phyloP scores from a whole-genome alignment of 1,140 invertebrate species.

The Drosophila pallidifrons region DNA sequence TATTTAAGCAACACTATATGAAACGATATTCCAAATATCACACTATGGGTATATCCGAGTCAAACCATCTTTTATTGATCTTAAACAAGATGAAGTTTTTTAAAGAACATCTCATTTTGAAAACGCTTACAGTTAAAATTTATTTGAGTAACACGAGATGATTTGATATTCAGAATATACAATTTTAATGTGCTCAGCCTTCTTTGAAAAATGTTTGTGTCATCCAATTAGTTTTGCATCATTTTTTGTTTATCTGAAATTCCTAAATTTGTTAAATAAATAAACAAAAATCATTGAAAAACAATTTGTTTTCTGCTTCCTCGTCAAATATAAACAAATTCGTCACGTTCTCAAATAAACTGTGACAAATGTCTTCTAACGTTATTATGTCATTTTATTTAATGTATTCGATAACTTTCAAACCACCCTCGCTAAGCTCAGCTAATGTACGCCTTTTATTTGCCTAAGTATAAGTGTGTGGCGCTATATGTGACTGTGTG shows the following conservation, averaged over 20 bases:
- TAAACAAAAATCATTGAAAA: not conserved
- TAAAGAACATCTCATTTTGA: too few species aligned
- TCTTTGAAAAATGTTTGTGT: too few species aligned
- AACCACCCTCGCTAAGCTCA: conserved; percentile 14
- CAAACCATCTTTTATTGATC: too few species aligned
- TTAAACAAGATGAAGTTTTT: too few species aligned
- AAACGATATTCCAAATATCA: too few species aligned
- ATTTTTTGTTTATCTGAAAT: not conserved
- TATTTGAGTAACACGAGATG: too few species aligned
- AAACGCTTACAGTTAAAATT: too few species aligned
- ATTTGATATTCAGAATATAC: not conserved
- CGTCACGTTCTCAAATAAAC: not conserved
- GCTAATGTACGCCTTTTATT: not conserved
- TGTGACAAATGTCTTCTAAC: not conserved
- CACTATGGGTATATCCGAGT: too few species aligned
- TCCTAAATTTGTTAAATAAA: not conserved
- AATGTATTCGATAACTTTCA: not conserved
- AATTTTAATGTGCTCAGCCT: too few species aligned
- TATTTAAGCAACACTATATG: too few species aligned
- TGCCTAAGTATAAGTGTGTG: conserved; percentile 13
- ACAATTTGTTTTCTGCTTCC: not conserved
- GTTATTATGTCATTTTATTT: not conserved
- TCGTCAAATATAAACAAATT: not conserved
- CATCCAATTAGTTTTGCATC: too few species aligned
- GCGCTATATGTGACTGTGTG: not conserved